A percentile compares a stretch with the other conserved stretches of the same genome.
phyloP scores from a whole-genome alignment of 64 coral and sea anemone species.

The Astreopora myriophthalma region DNA sequence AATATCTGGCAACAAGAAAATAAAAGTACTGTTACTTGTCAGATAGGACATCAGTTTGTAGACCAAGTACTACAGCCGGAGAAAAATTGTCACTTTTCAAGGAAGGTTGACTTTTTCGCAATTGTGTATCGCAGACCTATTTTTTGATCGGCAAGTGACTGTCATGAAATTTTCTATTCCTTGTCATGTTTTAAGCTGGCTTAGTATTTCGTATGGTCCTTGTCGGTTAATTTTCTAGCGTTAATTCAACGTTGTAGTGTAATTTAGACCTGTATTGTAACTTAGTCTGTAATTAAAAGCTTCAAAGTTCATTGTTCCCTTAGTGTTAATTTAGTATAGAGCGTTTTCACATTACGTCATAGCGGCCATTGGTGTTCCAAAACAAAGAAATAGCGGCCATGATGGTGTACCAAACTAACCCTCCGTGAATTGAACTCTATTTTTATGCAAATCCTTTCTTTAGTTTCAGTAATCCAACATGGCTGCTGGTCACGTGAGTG shows the following conservation, averaged over 20 bases:
- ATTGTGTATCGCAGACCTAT: background rate
- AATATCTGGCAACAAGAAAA: background rate
- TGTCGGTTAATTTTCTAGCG: background rate
- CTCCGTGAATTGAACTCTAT: no score
- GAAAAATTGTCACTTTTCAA: background rate
- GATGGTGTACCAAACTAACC: no score
- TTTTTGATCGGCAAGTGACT: background rate
- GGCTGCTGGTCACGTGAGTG: background rate
- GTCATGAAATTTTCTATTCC: background rate
- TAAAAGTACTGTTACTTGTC: background rate
- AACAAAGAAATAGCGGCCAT: background rate
- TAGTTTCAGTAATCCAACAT: background rate
- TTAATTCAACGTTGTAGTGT: slow-evolving; percentile 15
- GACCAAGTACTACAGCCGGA: background rate
- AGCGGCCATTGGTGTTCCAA: background rate
- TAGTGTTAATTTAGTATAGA: background rate
- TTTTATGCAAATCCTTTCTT: background rate
- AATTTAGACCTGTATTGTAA: slow-evolving; percentile 4
- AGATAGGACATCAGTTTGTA: background rate
- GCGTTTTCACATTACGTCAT: background rate
- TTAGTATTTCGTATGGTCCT: slow-evolving; percentile 4
- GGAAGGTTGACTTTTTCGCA: background rate
- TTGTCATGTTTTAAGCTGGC: background rate
- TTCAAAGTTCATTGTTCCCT: background rate
- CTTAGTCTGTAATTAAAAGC: slow-evolving; percentile 2